A percentile compares a stretch with the other conserved stretches of the same genome.
Evolutionary conservation across 2,888 invertebrate genomes (phyloP).

Genomic region (Cheiracanthium punctorium): DNA sequence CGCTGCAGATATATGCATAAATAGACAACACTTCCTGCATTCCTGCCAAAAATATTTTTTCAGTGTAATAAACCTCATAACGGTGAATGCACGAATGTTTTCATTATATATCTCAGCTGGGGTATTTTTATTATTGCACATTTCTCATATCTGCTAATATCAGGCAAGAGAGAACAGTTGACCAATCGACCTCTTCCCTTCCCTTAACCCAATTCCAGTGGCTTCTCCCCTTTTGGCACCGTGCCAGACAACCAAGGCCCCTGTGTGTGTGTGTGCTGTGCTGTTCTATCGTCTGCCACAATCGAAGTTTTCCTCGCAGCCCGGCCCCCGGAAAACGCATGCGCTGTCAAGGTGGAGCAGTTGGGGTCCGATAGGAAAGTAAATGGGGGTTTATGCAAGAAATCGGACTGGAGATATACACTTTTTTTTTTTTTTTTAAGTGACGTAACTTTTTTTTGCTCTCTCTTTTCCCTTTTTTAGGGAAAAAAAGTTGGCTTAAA

Average conservation of each 20-base stretch:
- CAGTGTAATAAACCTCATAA: too few relatives aligned
- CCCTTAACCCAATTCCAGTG: constrained; percentile 58
- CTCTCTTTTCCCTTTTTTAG: too few relatives aligned
- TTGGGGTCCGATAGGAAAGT: background rate
- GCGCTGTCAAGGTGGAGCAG: constrained; percentile 16
- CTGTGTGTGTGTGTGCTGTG: constrained; percentile 54
- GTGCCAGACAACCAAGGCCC: too few relatives aligned
- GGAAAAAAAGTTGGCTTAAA: too few relatives aligned
- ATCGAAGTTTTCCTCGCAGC: constrained; percentile 34
- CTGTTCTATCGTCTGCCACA: constrained; percentile 54
- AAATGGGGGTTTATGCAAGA: background rate
- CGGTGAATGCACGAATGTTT: background rate
- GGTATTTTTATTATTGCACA: background rate
- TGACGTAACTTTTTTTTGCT: too few relatives aligned
- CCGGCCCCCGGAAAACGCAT: constrained; percentile 45
- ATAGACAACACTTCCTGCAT: too few relatives aligned
- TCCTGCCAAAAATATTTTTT: too few relatives aligned
- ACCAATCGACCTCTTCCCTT: background rate
- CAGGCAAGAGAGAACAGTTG: background rate
- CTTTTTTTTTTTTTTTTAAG: too few relatives aligned
- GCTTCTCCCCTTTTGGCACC: constrained; percentile 60
- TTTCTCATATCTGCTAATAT: constrained; percentile 11
- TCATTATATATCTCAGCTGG: background rate
- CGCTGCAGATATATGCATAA: too few relatives aligned
- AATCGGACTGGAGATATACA: background rate